Conservation (phyloP, 2,113 vertebrate species). For the Leptosomus discolor region DNA sequence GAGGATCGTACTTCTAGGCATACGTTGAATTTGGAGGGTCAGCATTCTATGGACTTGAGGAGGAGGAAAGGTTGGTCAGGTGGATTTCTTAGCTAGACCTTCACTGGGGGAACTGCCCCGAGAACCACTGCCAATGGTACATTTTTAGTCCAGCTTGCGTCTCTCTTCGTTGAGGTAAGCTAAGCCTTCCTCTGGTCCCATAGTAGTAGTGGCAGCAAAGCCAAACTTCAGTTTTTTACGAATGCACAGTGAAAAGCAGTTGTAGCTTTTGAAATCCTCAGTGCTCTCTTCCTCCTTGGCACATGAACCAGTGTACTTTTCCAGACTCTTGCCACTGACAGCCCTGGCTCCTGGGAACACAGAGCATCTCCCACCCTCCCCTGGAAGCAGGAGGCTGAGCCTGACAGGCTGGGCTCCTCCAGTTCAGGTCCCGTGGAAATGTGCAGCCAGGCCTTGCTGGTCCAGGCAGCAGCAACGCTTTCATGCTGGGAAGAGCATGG, state of each 20-base stretch:
- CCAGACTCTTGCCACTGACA: neutral
- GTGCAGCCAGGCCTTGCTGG: neutral
- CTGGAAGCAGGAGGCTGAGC: neutral
- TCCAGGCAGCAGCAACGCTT: neutral
- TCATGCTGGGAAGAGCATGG: neutral
- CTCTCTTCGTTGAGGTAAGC: neutral
- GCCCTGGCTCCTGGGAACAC: neutral
- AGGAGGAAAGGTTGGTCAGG: neutral
- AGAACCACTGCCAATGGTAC: neutral
- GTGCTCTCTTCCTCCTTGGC: neutral
- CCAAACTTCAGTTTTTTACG: neutral
- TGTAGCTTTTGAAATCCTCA: neutral
- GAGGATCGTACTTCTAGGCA: neutral
- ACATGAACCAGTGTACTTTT: neutral
- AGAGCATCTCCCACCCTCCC: neutral
- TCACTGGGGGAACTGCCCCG: neutral
- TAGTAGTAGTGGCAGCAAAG: neutral
- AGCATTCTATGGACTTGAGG: neutral
- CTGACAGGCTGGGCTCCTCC: neutral
- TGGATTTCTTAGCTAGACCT: neutral
- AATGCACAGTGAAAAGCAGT: neutral
- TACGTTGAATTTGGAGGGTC: neutral
- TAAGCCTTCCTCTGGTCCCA: neutral
- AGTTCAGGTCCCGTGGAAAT: neutral
- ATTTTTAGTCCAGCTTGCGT: neutral